Percentiles rank a stretch among this genome's conserved stretches.
phyloP scores from a whole-genome alignment of 2,797 vertebrate species.

The Hoplostethus atlanticus region DNA sequence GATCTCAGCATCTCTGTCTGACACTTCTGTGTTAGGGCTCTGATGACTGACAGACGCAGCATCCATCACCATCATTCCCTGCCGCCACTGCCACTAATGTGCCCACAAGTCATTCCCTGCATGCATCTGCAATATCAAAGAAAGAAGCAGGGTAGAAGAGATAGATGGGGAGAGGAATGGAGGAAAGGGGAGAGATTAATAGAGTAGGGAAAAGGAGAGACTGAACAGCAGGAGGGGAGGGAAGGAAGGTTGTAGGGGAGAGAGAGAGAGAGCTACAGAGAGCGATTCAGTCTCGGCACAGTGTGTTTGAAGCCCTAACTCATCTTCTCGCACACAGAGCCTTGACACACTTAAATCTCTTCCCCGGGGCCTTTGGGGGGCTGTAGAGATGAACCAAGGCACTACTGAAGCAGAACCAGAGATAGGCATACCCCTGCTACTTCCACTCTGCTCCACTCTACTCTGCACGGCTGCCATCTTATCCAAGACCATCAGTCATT shows the following conservation, averaged over 20 bases:
- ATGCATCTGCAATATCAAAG: constrained; percentile 32
- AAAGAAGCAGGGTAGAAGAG: constrained; percentile 22
- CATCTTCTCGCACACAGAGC: constrained; percentile 67
- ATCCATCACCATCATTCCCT: constrained; percentile 56
- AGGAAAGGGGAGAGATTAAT: constrained; percentile 57
- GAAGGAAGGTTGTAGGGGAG: constrained; percentile 32
- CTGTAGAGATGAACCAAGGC: constrained; percentile 61
- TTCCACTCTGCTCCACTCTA: constrained; percentile 52
- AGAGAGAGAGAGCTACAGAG: constrained; percentile 27
- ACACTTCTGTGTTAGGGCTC: constrained; percentile 69
- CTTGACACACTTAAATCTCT: constrained; percentile 74
- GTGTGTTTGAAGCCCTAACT: constrained; percentile 66
- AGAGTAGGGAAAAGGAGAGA: constrained; percentile 44
- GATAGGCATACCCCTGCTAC: constrained; percentile 53
- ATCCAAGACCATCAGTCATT: constrained; percentile 73
- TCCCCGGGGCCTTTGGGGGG: constrained; percentile 51
- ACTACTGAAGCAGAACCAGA: constrained; percentile 65
- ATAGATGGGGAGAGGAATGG: constrained; percentile 45
- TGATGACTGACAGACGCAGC: constrained; percentile 63
- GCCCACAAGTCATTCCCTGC: constrained; percentile 60
- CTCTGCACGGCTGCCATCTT: constrained; percentile 46
- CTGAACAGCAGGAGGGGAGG: constrained; percentile 47
- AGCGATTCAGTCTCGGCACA: constrained; percentile 35
- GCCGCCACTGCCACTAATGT: constrained; percentile 52
- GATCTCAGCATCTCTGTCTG: constrained; percentile 43